Evolutionary conservation across 2,888 invertebrate species (phyloP), one percentile per base, ranked within the genome.

Genomic region (Drosophila barbarae): DNA sequence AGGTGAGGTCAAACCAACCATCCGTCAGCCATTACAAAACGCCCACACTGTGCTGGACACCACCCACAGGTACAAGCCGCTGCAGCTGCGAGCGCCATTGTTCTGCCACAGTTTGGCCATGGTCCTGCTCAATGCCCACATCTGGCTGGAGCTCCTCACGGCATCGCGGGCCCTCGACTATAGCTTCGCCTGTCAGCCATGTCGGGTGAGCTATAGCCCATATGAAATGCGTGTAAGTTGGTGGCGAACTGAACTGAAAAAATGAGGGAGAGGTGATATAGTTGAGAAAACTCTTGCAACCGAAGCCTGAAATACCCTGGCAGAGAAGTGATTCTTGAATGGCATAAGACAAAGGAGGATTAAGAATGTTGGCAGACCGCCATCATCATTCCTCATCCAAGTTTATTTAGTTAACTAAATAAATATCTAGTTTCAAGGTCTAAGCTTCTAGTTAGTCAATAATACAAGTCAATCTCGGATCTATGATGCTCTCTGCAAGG

Each of bases 171-270:
- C 93, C 82, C 90, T 95, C 63, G 91, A 93, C 68, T 97, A 97
- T 87, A 96, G 94, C 87, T 95, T 95, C 87, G 93, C 95, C 21
- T 98, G 98, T 87, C 95, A 97, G 87, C 95, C 96, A 2, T 95
- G 96, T 75, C 92, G 93, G 70, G 93, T 94, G 76, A 92, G 93
- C 47, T 92, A 94, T 79, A 93, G 95, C 86, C 93, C 94, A 0
- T 93, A 95, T 86, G 96, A 97, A 87, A 86, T 96, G 65, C 94
- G 95, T 92, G 97, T 96, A 90, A 91, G 90, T 72, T 41, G 13
- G 7, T 21, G 8, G 39, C 3, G 7, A n/a, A n/a, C n/a, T 1
- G 18, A 26, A 55, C 7, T 26, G 47, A 36, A 28, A 47, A 46
- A 46, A 18, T 15, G 12, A 7, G 9, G 6, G 1, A 30, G 5